Percentiles rank a stretch among this genome's conserved stretches.
Evolutionary conservation across 2,797 vertebrate species (phyloP).

Genomic region (Lophotriccus pileatus): DNA sequence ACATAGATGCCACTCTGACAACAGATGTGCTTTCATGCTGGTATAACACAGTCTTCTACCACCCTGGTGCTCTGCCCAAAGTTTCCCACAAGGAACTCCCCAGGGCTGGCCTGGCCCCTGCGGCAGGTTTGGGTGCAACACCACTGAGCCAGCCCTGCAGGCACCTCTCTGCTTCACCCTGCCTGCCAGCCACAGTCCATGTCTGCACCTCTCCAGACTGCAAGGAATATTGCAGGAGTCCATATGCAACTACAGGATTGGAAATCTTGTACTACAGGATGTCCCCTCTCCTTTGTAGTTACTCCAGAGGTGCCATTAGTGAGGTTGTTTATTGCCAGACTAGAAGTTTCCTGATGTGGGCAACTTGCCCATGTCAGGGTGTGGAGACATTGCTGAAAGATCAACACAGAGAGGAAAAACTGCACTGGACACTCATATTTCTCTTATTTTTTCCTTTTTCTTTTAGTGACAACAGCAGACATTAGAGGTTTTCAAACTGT

Average conservation of each 20-base stretch:
- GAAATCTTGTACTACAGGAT: accelerated
- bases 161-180: accelerated
- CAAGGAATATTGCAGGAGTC: neutral
- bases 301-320: neutral
- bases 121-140: too few species aligned
- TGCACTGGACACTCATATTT: too few species aligned
- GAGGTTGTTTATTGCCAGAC: neutral
- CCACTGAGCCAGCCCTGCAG: accelerated
- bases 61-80: accelerated
- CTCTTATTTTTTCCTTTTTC: too few species aligned
- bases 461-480: neutral
- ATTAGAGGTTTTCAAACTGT: neutral
- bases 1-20: neutral
- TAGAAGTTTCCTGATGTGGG: neutral
- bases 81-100: accelerated
- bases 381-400: neutral
- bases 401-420: neutral
- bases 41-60: accelerated
- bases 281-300: too few species aligned
- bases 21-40: neutral
- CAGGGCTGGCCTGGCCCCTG: too few species aligned
- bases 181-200: neutral
- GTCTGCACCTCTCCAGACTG: neutral
- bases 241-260: accelerated
- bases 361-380: neutral